phyloP scores from a whole-genome alignment of 2,797 vertebrate genomes.

The Diceros bicornis region DNA sequence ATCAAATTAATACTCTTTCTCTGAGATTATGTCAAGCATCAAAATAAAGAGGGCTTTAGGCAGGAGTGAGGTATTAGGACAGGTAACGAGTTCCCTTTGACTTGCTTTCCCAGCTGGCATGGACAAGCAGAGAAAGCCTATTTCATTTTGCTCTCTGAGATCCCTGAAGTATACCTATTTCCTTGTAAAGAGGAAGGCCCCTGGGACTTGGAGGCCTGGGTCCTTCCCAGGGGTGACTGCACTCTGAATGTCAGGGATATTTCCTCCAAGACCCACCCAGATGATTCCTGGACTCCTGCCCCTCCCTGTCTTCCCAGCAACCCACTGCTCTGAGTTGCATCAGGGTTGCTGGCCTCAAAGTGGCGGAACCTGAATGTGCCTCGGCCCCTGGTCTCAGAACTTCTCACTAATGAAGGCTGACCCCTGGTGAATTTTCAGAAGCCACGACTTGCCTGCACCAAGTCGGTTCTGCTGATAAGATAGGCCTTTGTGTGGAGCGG shows the following conservation, averaged over 20 bases:
- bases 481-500: slow-evolving; percentile 37
- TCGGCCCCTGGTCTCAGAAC: not conserved
- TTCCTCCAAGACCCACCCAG: slow-evolving; percentile 49
- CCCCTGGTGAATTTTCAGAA: slow-evolving; percentile 82
- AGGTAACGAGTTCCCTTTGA: not conserved
- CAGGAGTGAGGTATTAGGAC: not conserved
- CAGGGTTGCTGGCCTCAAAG: slow-evolving; percentile 61
- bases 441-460: slow-evolving; percentile 62
- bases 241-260: not conserved
- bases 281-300: not conserved
- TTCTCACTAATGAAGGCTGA: slow-evolving; percentile 72
- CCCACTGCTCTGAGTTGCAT: not conserved
- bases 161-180: slow-evolving; percentile 17
- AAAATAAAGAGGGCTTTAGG: slow-evolving; percentile 30
- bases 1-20: slow-evolving; percentile 73
- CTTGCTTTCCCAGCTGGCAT: not conserved
- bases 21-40: slow-evolving; percentile 63
- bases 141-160: not conserved
- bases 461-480: slow-evolving; percentile 78
- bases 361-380: slow-evolving; percentile 70
- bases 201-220: slow-evolving; percentile 34
- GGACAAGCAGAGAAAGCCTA: not conserved
- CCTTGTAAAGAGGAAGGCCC: slow-evolving; percentile 62
- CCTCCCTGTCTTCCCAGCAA: slow-evolving; percentile 17
- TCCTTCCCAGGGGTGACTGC: slow-evolving; percentile 52